Evolutionary conservation across 2,113 vertebrate species (phyloP).

Genomic region (Phalacrocorax brasilianus): DNA sequence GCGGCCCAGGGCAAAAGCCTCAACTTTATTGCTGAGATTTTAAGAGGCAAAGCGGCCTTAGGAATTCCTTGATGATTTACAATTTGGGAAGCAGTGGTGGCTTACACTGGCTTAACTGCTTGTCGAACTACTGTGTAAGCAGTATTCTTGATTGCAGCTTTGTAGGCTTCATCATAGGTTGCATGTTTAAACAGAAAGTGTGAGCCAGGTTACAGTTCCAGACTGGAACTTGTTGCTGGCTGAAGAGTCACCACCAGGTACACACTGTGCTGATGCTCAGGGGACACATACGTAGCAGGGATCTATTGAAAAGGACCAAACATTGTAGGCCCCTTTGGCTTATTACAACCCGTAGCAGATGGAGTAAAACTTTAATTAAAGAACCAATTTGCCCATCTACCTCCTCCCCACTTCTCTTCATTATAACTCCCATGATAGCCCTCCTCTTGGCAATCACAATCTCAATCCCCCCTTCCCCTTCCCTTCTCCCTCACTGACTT

Average conservation of each 20-base stretch:
- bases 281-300: not conserved
- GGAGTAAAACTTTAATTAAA: too few relatives aligned
- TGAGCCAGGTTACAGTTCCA: not conserved
- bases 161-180: not conserved
- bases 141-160: constrained; percentile 34
- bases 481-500: too few relatives aligned
- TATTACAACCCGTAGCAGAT: too few relatives aligned
- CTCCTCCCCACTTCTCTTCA: too few relatives aligned
- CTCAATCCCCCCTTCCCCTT: too few relatives aligned
- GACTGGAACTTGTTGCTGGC: not conserved
- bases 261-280: not conserved
- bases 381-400: too few relatives aligned
- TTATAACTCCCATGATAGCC: too few relatives aligned
- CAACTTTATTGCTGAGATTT: constrained; percentile 18
- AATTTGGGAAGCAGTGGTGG: not conserved
- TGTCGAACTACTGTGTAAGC: constrained; percentile 7
- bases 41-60: not conserved
- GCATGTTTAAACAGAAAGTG: not conserved
- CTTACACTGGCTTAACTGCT: not conserved
- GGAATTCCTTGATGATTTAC: constrained; percentile 16
- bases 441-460: too few relatives aligned
- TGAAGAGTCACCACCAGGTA: not conserved
- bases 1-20: constrained; percentile 28
- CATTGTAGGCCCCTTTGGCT: too few relatives aligned
- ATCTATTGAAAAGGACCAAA: not conserved